Evolutionary conservation across 1,140 invertebrate genomes (phyloP).

Genomic region (Holcopasites calliopsidis): DNA sequence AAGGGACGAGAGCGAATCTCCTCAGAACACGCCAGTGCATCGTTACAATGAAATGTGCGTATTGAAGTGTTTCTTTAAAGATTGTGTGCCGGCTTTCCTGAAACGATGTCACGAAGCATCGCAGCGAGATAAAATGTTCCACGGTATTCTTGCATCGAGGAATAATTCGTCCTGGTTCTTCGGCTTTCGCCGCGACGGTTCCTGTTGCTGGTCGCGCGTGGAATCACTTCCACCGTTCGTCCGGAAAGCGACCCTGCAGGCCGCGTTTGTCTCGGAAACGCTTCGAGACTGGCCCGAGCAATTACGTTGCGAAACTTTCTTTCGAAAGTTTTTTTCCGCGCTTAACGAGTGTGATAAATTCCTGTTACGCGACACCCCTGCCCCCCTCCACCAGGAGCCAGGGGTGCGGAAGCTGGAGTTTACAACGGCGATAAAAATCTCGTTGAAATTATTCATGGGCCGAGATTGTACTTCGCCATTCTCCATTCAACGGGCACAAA

Average conservation of each 20-base stretch:
- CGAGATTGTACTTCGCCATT: slow-evolving; percentile 42
- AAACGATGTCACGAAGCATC: neutral
- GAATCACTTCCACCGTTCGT: slow-evolving; percentile 28
- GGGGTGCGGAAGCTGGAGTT: slow-evolving; percentile 54
- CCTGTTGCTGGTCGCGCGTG: slow-evolving; percentile 1
- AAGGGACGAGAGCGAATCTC: neutral
- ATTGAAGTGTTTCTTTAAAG: neutral
- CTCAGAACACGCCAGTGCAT: neutral
- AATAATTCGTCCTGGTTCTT: neutral
- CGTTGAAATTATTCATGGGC: slow-evolving; percentile 73
- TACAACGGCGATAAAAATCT: slow-evolving; percentile 72
- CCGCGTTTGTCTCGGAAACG: slow-evolving; percentile 50
- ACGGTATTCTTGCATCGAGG: neutral
- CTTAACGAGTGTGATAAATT: slow-evolving; percentile 78
- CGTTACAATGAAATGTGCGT: neutral
- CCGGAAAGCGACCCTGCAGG: slow-evolving; percentile 25
- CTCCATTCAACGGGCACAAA: slow-evolving; percentile 19
- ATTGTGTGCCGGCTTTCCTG: neutral
- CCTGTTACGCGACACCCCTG: slow-evolving; percentile 70
- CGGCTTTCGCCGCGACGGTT: neutral
- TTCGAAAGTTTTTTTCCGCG: slow-evolving; percentile 71
- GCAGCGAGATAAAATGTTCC: neutral
- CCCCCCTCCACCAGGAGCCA: slow-evolving; percentile 10
- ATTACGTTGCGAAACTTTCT: slow-evolving; percentile 74
- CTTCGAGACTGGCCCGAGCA: slow-evolving; percentile 63